Evolutionary conservation across 2,797 vertebrate genomes (phyloP).

Genomic region (Gadopsis bispinosus): DNA sequence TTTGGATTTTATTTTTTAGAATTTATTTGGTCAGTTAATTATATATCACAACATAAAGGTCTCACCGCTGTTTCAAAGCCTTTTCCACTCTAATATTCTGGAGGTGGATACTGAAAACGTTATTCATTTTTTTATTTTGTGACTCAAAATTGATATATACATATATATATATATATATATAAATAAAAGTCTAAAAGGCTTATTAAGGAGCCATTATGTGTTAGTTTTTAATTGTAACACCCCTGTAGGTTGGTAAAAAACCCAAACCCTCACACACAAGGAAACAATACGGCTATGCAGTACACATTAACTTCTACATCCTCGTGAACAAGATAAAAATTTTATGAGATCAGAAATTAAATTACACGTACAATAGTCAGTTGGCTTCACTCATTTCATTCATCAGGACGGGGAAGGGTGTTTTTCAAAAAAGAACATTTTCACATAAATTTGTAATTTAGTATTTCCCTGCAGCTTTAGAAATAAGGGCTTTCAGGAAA

Average conservation of each 20-base stretch:
- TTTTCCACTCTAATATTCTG: neutral
- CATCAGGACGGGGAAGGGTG: neutral
- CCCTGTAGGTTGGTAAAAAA: neutral
- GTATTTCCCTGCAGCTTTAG: neutral
- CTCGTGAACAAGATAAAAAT: constrained; percentile 12
- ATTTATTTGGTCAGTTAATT: too few species aligned
- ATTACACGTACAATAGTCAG: neutral
- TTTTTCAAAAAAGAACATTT: constrained; percentile 5
- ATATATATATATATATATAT: neutral
- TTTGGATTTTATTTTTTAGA: too few species aligned
- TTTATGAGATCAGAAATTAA: neutral
- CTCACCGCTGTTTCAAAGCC: neutral
- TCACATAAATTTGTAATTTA: neutral
- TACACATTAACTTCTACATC: constrained; percentile 1
- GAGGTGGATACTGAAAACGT: neutral
- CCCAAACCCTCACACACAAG: neutral
- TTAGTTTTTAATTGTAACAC: neutral
- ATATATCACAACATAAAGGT: neutral
- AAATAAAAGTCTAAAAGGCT: neutral
- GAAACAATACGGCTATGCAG: neutral
- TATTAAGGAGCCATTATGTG: neutral
- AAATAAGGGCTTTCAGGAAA: neutral
- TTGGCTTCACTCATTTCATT: neutral
- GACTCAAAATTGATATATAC: neutral
- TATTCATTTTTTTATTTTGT: neutral